A percentile compares a stretch with the other conserved stretches of the same genome.
Conservation (phyloP, 2,113 vertebrate species). For the Oncorhynchus mykiss region DNA sequence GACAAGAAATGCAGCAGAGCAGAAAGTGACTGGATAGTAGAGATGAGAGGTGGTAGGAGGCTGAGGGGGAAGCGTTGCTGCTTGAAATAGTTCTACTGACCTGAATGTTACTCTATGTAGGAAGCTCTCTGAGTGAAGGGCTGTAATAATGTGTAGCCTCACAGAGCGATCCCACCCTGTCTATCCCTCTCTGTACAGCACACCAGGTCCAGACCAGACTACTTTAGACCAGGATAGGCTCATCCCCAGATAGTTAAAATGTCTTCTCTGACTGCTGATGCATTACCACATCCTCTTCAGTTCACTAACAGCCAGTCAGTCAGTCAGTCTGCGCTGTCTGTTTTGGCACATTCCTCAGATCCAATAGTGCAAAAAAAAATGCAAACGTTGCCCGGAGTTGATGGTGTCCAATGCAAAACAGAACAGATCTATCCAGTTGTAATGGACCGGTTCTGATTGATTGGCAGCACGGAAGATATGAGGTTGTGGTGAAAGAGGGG, state of each 20-base stretch:
- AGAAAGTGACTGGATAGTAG: background rate
- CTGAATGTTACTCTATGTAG: no score
- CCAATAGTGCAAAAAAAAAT: constrained; percentile 41
- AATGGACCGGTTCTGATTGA: constrained; percentile 21
- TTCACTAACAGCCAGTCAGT: constrained; percentile 4
- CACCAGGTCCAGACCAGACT: background rate
- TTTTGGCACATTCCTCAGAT: constrained; percentile 41
- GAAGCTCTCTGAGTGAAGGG: no score
- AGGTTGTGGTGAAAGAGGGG: constrained; percentile 20
- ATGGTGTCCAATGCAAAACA: constrained; percentile 40
- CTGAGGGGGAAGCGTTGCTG: constrained; percentile 17
- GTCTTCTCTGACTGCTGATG: background rate
- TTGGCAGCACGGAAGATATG: constrained; percentile 22
- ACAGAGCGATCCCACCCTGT: no score
- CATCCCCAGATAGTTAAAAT: constrained; percentile 26
- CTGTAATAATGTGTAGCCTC: no score
- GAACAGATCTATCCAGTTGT: constrained; percentile 4
- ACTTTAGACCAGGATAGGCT: constrained; percentile 14
- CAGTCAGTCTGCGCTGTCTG: constrained; percentile 23
- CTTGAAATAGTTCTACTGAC: constrained; percentile 17
- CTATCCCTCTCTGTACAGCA: background rate
- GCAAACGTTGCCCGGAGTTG: constrained; percentile 40
- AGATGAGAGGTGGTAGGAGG: constrained; percentile 6
- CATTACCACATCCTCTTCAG: no score
- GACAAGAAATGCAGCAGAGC: no score